Percentiles rank a stretch among this genome's conserved stretches.
Evolutionary conservation across 2,113 vertebrate species (phyloP).

Genomic region (Apistogramma diplotaenia): DNA sequence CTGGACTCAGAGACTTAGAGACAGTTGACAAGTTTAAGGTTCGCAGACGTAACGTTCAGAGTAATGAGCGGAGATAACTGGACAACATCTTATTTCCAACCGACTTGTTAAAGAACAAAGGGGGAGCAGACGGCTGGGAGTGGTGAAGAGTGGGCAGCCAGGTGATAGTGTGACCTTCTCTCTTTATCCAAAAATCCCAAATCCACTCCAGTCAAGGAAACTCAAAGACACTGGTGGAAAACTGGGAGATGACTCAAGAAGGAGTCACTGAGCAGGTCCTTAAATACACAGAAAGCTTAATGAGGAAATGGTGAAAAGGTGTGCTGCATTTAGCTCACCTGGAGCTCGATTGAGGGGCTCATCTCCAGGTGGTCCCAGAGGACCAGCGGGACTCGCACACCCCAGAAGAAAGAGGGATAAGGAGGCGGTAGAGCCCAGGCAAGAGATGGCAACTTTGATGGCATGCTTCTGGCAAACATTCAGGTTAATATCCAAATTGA

Average conservation of each 20-base stretch:
- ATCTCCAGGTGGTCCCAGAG: not conserved
- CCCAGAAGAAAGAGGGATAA: not conserved
- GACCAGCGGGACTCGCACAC: not conserved
- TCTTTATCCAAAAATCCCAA: no score
- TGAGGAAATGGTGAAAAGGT: not conserved
- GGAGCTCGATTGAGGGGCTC: not conserved
- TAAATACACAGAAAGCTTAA: not conserved
- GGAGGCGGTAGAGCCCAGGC: not conserved
- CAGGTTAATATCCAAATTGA: no score
- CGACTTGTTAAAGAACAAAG: not conserved
- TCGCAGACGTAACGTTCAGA: not conserved
- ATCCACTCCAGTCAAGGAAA: not conserved
- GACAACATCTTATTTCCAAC: not conserved
- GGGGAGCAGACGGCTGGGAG: accelerated
- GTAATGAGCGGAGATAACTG: not conserved
- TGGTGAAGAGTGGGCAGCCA: no score
- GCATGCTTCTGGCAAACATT: not conserved
- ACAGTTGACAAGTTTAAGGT: not conserved
- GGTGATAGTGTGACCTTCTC: no score
- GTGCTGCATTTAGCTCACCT: not conserved
- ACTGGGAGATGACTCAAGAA: not conserved
- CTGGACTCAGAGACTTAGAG: not conserved
- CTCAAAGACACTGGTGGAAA: not conserved
- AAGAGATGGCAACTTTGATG: not conserved
- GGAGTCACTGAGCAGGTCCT: not conserved